phyloP scores from a whole-genome alignment of 2,113 vertebrate genomes.

The Muntiacus reevesi region DNA sequence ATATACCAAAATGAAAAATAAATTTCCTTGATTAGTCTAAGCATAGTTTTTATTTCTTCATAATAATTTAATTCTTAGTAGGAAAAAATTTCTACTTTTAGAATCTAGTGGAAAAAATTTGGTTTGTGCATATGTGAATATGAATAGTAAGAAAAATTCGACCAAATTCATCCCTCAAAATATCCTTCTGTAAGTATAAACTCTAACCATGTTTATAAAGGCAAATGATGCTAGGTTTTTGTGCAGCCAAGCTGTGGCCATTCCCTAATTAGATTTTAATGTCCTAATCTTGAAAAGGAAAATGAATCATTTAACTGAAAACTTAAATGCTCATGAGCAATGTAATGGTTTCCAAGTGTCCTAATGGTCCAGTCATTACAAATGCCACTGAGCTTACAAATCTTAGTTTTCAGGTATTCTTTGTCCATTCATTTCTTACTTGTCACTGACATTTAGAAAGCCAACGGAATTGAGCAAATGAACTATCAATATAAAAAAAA shows the following conservation, averaged over 20 bases:
- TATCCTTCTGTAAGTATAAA: background rate
- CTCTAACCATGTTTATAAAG: background rate
- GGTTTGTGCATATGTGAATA: background rate
- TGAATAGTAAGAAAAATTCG: constrained; percentile 3
- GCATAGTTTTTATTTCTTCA: constrained; percentile 32
- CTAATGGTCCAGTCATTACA: background rate
- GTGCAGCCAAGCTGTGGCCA: background rate
- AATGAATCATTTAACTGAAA: constrained; percentile 52
- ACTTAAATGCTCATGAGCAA: background rate
- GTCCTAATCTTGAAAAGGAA: constrained; percentile 51
- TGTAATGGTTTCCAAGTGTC: background rate
- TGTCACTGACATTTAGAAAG: constrained; percentile 33
- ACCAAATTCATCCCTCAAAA: background rate
- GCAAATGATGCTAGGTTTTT: background rate
- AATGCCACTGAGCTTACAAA: background rate
- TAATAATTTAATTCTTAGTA: background rate
- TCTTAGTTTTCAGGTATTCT: constrained; percentile 19
- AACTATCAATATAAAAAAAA: constrained; percentile 42
- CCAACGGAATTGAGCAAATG: background rate
- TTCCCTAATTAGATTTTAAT: constrained; percentile 55
- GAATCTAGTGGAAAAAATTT: background rate
- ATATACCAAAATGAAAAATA: constrained; percentile 2
- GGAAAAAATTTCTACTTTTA: background rate
- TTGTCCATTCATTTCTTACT: background rate
- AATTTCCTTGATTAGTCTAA: background rate